Evolutionary conservation across 2,797 vertebrate genomes (phyloP).

Genomic region (Pipistrellus pygmaeus): DNA sequence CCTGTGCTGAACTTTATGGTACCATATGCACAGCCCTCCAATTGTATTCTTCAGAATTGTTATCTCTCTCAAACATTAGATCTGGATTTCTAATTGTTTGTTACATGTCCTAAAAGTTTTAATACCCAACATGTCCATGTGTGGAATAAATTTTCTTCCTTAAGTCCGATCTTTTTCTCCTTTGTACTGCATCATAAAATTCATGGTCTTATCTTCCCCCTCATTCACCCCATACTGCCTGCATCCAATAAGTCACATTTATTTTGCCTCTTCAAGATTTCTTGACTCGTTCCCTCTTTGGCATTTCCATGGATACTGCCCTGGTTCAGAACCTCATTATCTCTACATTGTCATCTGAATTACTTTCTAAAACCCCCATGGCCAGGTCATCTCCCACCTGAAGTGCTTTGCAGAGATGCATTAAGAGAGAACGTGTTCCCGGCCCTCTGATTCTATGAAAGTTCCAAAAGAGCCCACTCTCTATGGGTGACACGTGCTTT

Average conservation of each 20-base stretch:
- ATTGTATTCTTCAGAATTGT: background rate
- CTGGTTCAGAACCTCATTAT: constrained; percentile 55
- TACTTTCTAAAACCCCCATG: background rate
- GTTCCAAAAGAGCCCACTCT: background rate
- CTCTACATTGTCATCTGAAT: constrained; percentile 16
- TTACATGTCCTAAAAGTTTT: constrained; percentile 4
- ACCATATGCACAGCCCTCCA: background rate
- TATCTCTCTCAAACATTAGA: background rate
- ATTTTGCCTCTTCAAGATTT: background rate
- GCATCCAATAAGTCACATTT: background rate
- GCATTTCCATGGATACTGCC: constrained; percentile 29
- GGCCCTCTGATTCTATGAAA: background rate
- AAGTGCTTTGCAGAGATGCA: background rate
- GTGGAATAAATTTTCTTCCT: constrained; percentile 1
- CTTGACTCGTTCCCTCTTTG: background rate
- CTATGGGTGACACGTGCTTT: background rate
- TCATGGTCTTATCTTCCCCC: background rate
- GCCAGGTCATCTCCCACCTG: background rate
- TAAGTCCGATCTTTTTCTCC: background rate
- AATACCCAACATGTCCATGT: background rate
- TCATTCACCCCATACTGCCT: background rate
- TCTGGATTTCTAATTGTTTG: constrained; percentile 20
- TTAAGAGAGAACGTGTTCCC: background rate
- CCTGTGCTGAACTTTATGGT: background rate
- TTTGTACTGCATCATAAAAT: constrained; percentile 26